These are phyloP conservation scores for Sapajus apella DNA, from an alignment of 2,113 vertebrate genomes.

Conservation along the genomic window DNA sequence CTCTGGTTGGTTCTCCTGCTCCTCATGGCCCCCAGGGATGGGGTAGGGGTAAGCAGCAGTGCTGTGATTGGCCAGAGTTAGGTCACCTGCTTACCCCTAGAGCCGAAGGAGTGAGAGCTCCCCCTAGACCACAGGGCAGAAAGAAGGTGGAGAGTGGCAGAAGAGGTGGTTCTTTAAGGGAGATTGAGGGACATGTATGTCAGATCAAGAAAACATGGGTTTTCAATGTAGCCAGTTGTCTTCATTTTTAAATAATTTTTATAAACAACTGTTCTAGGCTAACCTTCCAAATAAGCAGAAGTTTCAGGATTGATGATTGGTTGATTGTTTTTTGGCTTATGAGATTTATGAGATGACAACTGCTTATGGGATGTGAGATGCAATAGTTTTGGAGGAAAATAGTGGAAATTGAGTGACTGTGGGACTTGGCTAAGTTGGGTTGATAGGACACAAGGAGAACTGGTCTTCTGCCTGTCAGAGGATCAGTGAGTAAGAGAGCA, in stretches of 20 bases:
- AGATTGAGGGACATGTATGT: not conserved
- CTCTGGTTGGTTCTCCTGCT: not conserved
- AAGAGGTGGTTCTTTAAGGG: not conserved
- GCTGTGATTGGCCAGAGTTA: not conserved
- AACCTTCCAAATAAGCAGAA: not conserved
- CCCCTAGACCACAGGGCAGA: not conserved
- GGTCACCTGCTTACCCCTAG: not conserved
- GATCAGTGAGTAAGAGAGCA: not conserved
- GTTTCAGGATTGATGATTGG: not conserved
- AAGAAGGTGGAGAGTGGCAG: not conserved
- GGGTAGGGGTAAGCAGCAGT: not conserved
- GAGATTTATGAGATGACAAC: not conserved
- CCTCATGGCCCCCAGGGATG: accelerated
- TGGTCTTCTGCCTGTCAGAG: not conserved
- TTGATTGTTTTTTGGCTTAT: not conserved
- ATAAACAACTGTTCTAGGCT: not conserved
- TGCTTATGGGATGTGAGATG: not conserved
- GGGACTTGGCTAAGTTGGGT: not conserved
- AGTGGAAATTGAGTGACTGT: not conserved
- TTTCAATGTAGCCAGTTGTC: not conserved
- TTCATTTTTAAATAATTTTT: not conserved
- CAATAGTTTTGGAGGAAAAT: not conserved
- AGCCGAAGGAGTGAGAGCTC: not conserved
- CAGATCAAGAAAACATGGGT: not conserved
- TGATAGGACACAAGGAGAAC: not conserved